phyloP scores from a whole-genome alignment of 2,888 invertebrate species.

The Marasmarcha lunaedactyla region DNA sequence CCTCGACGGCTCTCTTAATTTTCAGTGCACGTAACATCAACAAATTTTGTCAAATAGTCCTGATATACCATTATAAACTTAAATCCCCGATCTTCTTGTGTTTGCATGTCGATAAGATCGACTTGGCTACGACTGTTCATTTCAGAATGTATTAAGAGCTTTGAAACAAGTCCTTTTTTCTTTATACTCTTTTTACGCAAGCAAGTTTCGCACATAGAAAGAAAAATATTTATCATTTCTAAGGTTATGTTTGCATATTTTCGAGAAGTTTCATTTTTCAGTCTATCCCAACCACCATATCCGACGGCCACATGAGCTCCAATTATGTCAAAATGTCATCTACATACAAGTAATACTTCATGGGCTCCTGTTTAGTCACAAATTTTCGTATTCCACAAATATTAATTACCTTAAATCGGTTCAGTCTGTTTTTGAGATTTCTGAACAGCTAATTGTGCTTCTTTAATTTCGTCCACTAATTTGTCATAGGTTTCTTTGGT shows the following conservation, averaged over 20 bases:
- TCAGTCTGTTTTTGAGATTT: slow-evolving; percentile 8
- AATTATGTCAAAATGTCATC: slow-evolving; percentile 12
- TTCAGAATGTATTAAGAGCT: slow-evolving; percentile 19
- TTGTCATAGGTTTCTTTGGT: no score
- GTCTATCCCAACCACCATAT: slow-evolving; percentile 22
- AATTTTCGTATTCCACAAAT: slow-evolving; percentile 7
- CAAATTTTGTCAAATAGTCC: slow-evolving; percentile 38
- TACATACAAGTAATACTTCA: slow-evolving; percentile 4
- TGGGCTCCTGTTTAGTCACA: slow-evolving; percentile 5
- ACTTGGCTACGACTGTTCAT: slow-evolving; percentile 29
- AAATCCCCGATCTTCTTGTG: slow-evolving; percentile 23
- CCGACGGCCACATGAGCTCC: slow-evolving; percentile 20
- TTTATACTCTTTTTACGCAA: slow-evolving; percentile 16
- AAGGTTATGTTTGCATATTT: slow-evolving; percentile 20
- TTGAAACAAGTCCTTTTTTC: slow-evolving; percentile 23
- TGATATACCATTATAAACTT: slow-evolving; percentile 36
- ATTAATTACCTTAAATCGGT: slow-evolving; percentile 7
- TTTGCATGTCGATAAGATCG: slow-evolving; percentile 32
- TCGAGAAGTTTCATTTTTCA: slow-evolving; percentile 15
- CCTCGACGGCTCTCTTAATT: slow-evolving; percentile 26
- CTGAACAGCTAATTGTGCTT: slow-evolving; percentile 7
- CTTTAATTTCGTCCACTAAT: slow-evolving; percentile 7
- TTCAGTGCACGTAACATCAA: slow-evolving; percentile 27
- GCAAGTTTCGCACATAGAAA: slow-evolving; percentile 20
- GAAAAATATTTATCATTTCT: slow-evolving; percentile 18